Percentiles rank a stretch among this genome's conserved stretches.
These are phyloP conservation scores for Pelecanus crispus DNA, from an alignment of 2,113 vertebrate genomes.

Conservation along the genomic window DNA sequence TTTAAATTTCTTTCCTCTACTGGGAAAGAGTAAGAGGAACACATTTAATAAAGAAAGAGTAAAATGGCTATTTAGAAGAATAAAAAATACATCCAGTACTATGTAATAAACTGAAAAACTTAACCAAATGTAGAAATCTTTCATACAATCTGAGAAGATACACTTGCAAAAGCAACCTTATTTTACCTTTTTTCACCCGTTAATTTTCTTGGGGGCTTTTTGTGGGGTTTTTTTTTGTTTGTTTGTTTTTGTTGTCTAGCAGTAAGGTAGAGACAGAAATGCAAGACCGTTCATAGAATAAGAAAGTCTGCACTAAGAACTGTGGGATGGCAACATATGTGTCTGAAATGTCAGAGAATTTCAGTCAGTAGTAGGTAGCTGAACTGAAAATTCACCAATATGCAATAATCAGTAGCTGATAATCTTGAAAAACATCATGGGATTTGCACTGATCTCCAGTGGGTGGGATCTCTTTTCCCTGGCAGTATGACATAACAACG, in stretches of 20 bases:
- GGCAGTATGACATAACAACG: background rate
- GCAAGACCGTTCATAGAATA: background rate
- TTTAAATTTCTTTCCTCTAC: background rate
- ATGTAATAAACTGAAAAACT: background rate
- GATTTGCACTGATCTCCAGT: background rate
- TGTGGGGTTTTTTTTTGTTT: no score
- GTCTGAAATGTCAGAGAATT: background rate
- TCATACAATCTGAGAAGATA: background rate
- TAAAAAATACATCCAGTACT: background rate
- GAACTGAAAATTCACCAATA: background rate
- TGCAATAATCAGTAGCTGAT: background rate
- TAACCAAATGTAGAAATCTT: background rate
- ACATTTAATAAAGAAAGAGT: background rate
- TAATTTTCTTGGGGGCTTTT: background rate
- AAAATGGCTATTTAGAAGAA: background rate
- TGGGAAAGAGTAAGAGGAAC: background rate
- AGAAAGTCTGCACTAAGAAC: background rate
- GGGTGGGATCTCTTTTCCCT: background rate
- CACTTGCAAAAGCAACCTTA: background rate
- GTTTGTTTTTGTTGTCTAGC: background rate
- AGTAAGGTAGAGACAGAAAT: background rate
- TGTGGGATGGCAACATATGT: background rate
- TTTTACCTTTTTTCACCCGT: background rate
- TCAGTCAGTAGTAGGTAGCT: background rate
- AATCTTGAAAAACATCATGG: background rate